Base-by-base conservation (phyloP, 2,113 vertebrate species). In the Gavia stellata region DNA sequence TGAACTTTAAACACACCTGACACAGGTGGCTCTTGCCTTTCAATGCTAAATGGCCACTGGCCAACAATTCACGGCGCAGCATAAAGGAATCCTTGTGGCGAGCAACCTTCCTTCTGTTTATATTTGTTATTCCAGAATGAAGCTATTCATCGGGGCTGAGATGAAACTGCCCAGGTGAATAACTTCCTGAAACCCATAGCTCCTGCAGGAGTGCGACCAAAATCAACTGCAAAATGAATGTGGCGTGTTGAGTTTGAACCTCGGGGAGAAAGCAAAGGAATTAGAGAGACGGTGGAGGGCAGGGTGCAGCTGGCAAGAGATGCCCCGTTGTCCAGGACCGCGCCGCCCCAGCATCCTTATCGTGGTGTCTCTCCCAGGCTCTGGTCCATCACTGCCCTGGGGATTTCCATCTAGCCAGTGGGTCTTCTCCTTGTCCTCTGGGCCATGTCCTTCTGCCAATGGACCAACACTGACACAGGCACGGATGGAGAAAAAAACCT, bases 1-100 rank as follows among this genome's bases (percentile, higher is more conserved):
- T 31, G 85, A 96, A 97, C 95, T 97, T 97, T 90, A 97, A 98
- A 98, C 96, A 98, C 97, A 98, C 98, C 98, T 98, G 97, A 96
- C 83, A 94, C 98, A 97, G 82, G 96, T 95, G 96, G 90, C 81
- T 97, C 83, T 92, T 15, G 52, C 96, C 85, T 97, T 97, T 96
- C 91, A 97, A 95, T 81, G 86, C 33, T 70, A 59, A 88, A 91
- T 97, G 97, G 97, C 97, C 90, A 75, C 85, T 87, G 88, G 96
- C 95, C 96, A 97, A 94, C 77, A 92, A 88, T 94, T 97, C 96
- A 95, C 28, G 7, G 58, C 1, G 1, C 78, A 92, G 95, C 87
- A 88, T 86, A 97, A 95, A 97, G 92, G 90, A 94, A 92, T 97
- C 96, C 94, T 96, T 97, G 94, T 78, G 93, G 96, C 50, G 66